Evolutionary conservation across 2,888 invertebrate genomes (phyloP), one percentile per base, ranked within the genome.

Genomic region (Stenolophus ochropezus): DNA sequence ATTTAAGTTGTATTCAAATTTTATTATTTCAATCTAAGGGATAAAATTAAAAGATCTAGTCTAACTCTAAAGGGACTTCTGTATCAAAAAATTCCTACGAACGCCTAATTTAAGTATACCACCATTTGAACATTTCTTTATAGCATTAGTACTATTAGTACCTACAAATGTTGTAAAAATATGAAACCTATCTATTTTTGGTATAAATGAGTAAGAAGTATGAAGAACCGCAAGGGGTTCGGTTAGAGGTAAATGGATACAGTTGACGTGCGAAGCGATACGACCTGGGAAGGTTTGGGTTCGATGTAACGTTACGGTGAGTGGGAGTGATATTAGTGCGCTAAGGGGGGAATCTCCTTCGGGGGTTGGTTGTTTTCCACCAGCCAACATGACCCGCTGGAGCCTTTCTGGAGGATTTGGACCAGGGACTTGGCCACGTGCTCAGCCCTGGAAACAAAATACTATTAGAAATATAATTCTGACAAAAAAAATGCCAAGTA

Each of bases 331-430:
- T 80, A 65, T 79, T 82, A 82, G 23, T 80, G 65, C 6, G 84
- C 65, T 11, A 69, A 33, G 8, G 65, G 65, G 4, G 65, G 65
- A 71, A 91, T 88, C 86, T 94, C 94, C 85, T 92, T 91, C 0
- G 93, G 91, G 1, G 93, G 91, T 85, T 93, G 92, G 6, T 93
- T 92, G 85, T 94, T 93, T 85, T 94, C 94, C 25, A 94, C 92
- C 51, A 94, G 88, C 94, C 94, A 94, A 81, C 94, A 92, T 0
- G 93, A 92, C n/a, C 94, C 94, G 86, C 93, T 94, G 84, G 92
- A 91, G 6, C 92, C 94, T 85, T 93, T 93, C 82, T 91, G 91
- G 42, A 94, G 88, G 33, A 94, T 89, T 82, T 94, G 93, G 49
- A 94, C 90, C 82, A 94, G 88, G 11, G 93, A 91, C 84, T 93